These are phyloP conservation scores for Drosophila repleta DNA, from an alignment of 1,140 invertebrate genomes.

Conservation along the genomic window DNA sequence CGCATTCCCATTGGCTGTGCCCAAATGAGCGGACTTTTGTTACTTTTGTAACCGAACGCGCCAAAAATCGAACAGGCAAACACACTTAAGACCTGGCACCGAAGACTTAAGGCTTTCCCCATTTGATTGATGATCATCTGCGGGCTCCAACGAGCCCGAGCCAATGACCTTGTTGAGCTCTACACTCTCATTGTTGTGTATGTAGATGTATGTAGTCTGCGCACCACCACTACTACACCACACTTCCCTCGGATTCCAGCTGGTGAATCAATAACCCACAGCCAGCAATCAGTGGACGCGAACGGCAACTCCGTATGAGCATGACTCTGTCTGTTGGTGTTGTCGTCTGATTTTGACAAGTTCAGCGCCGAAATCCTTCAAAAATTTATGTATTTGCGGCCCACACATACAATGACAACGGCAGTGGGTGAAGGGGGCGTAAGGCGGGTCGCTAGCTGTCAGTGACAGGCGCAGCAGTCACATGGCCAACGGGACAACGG, in stretches of 20 bases:
- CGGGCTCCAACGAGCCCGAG: slow-evolving; percentile 45
- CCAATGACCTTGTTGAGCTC: slow-evolving; percentile 75
- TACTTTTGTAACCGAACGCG: slow-evolving; percentile 41
- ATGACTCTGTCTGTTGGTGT: slow-evolving; percentile 17
- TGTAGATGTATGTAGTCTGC: too few species aligned
- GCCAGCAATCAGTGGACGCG: slow-evolving; percentile 26
- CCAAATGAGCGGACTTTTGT: slow-evolving; percentile 36
- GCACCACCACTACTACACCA: too few species aligned
- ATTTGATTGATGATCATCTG: slow-evolving; percentile 78
- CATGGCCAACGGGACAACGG: slow-evolving; percentile 30
- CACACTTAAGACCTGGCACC: slow-evolving; percentile 57
- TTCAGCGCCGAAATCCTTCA: slow-evolving; percentile 83
- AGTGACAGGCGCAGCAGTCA: slow-evolving; percentile 63
- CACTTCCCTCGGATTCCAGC: neutral
- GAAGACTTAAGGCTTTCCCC: slow-evolving; percentile 45
- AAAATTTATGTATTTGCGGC: slow-evolving; percentile 71
- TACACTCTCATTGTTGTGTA: neutral
- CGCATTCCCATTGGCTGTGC: neutral
- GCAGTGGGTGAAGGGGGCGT: neutral
- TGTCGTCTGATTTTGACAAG: slow-evolving; percentile 81
- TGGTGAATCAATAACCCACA: slow-evolving; percentile 59
- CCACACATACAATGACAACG: slow-evolving; percentile 23
- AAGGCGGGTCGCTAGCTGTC: slow-evolving; percentile 33
- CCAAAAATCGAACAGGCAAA: slow-evolving; percentile 71
- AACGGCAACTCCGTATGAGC: slow-evolving; percentile 16